A percentile compares a stretch with the other conserved stretches of the same genome.
Conservation (phyloP, 2,113 vertebrate species). For the Pristiophorus japonicus region DNA sequence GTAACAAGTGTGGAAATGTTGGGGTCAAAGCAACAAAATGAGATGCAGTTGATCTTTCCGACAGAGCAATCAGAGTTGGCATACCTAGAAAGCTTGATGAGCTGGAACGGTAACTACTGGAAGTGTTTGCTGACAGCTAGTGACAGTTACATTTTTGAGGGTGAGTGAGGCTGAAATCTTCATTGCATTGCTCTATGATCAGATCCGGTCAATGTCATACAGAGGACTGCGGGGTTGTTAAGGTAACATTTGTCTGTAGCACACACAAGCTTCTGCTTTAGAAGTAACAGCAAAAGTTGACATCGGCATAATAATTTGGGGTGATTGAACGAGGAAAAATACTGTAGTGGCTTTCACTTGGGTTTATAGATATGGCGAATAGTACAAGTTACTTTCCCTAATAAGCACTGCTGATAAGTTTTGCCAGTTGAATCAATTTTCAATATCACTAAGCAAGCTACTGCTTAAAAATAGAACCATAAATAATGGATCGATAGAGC, state of each 20-base stretch:
- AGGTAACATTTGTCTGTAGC: not conserved
- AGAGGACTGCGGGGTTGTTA: not conserved
- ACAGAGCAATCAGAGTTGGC: not conserved
- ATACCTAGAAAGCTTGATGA: slow-evolving; percentile 12
- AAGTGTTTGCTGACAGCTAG: not conserved
- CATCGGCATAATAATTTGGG: not conserved
- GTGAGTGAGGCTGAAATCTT: not conserved
- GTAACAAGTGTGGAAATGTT: not conserved
- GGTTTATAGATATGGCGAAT: not conserved
- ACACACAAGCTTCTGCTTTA: not conserved
- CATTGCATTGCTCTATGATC: not conserved
- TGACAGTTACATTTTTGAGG: not conserved
- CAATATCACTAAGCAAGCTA: not conserved
- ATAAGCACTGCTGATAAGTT: not conserved
- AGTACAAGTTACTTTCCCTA: not conserved
- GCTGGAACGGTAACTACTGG: slow-evolving; percentile 19
- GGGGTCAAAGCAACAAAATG: slow-evolving; percentile 4
- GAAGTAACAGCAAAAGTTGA: not conserved
- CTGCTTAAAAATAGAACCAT: not conserved
- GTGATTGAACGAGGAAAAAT: not conserved
- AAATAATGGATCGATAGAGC: too few relatives aligned
- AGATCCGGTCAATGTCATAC: not conserved
- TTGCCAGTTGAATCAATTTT: not conserved
- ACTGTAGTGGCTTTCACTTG: not conserved
- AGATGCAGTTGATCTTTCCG: slow-evolving; percentile 2